phyloP scores from a whole-genome alignment of 2,113 vertebrate species.

The Chaetorhynchus papuensis region DNA sequence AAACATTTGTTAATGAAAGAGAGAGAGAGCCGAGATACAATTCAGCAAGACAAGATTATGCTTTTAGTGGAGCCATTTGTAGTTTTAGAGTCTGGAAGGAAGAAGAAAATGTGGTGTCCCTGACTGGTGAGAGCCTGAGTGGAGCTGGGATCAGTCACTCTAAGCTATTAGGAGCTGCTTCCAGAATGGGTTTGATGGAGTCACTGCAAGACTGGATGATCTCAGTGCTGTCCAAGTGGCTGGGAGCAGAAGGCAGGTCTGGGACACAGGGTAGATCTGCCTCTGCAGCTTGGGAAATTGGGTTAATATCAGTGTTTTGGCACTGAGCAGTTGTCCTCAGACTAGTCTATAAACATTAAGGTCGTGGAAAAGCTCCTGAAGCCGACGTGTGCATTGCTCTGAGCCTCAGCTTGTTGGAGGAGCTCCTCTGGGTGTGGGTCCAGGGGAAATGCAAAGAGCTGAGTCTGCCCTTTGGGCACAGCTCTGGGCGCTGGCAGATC shows the following conservation, averaged over 20 bases:
- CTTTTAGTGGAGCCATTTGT: constrained; percentile 41
- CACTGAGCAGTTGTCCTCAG: background rate
- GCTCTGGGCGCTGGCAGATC: background rate
- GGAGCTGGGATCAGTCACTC: background rate
- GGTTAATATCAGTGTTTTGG: background rate
- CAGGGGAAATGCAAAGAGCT: background rate
- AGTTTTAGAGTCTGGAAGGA: background rate
- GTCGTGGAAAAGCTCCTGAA: background rate
- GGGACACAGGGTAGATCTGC: background rate
- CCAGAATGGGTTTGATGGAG: background rate
- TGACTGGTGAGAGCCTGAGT: background rate
- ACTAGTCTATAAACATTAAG: background rate
- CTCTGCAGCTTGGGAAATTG: background rate
- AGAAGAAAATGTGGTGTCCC: background rate
- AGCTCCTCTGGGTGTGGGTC: background rate
- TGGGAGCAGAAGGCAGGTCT: background rate
- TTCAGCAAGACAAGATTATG: constrained; percentile 5
- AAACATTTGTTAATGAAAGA: constrained; percentile 23
- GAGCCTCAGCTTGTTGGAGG: fast-evolving
- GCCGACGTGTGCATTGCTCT: background rate
- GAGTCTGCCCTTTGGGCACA: background rate
- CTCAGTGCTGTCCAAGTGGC: background rate
- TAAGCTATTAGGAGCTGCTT: background rate
- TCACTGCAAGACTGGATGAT: background rate
- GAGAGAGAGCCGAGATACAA: background rate